Percentiles rank a stretch among this genome's conserved stretches.
Evolutionary conservation across 2,113 vertebrate genomes (phyloP).

Genomic region (Archilochus colubris): DNA sequence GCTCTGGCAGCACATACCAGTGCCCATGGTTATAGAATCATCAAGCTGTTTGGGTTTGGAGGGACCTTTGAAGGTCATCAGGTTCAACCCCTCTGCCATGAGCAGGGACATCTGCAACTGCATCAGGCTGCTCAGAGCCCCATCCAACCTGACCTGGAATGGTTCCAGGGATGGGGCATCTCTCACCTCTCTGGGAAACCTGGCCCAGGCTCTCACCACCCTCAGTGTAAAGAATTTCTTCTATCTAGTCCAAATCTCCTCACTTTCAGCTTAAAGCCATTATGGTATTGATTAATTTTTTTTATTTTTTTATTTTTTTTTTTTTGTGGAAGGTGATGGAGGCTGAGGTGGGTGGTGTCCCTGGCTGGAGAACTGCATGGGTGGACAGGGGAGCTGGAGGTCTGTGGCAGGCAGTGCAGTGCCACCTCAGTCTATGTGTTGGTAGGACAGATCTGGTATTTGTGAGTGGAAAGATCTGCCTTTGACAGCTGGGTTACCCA

Average conservation of each 20-base stretch:
- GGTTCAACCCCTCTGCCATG: accelerated
- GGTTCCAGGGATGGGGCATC: not conserved
- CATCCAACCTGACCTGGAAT: accelerated
- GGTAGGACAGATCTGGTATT: not conserved
- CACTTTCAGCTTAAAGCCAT: not conserved
- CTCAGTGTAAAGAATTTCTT: accelerated
- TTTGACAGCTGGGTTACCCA: not conserved
- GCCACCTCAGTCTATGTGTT: accelerated
- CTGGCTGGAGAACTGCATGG: not conserved
- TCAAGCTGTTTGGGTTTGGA: accelerated
- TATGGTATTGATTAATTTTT: accelerated
- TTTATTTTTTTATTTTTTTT: no score
- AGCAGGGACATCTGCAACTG: not conserved
- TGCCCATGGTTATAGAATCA: not conserved
- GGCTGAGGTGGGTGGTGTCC: accelerated
- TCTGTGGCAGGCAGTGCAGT: no score
- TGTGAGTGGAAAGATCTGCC: not conserved
- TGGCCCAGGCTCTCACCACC: not conserved
- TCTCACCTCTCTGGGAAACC: not conserved
- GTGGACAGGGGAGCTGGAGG: not conserved
- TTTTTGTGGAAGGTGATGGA: not conserved
- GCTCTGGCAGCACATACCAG: accelerated
- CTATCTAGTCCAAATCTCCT: accelerated
- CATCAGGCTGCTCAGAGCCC: not conserved
- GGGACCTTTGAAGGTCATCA: accelerated